Conservation (phyloP, 2,797 vertebrate genomes). For the Vireo griseus region DNA sequence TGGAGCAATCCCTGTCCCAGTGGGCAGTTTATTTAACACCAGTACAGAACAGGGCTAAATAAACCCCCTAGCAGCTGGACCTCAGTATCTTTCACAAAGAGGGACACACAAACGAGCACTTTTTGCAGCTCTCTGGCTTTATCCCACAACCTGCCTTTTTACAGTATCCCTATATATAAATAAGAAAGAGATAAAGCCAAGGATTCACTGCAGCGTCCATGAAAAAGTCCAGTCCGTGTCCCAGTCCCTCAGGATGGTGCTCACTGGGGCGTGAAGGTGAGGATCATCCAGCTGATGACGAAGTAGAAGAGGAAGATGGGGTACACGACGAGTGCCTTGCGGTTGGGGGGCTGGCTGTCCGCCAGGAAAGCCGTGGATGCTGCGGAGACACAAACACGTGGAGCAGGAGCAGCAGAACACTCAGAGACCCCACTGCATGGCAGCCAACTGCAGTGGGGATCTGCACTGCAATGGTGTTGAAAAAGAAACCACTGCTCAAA, state of each 20-base stretch:
- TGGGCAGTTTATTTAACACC: background rate
- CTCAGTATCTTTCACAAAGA: background rate
- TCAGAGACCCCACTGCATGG: background rate
- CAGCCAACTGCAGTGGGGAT: background rate
- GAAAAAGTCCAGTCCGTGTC: background rate
- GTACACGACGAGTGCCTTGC: slow-evolving; percentile 91
- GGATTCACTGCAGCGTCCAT: background rate
- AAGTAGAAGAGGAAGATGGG: slow-evolving; percentile 98
- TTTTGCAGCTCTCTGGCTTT: slow-evolving; percentile 51
- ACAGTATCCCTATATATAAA: slow-evolving; percentile 33
- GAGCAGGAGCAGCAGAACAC: background rate
- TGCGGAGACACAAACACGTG: background rate
- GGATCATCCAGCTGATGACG: slow-evolving; percentile 96
- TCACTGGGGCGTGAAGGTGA: slow-evolving; percentile 86
- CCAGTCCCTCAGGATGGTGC: background rate
- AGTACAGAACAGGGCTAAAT: background rate
- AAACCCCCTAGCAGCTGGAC: background rate
- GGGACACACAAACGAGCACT: background rate
- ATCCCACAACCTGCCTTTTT: slow-evolving; percentile 25
- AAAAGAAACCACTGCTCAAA: background rate
- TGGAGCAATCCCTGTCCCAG: background rate
- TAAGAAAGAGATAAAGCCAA: slow-evolving; percentile 50
- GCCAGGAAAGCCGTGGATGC: slow-evolving; percentile 94
- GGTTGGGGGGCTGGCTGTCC: slow-evolving; percentile 91
- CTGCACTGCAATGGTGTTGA: rapidly evolving